phyloP scores from a whole-genome alignment of 2,888 invertebrate species.

The Ligdia adustata region DNA sequence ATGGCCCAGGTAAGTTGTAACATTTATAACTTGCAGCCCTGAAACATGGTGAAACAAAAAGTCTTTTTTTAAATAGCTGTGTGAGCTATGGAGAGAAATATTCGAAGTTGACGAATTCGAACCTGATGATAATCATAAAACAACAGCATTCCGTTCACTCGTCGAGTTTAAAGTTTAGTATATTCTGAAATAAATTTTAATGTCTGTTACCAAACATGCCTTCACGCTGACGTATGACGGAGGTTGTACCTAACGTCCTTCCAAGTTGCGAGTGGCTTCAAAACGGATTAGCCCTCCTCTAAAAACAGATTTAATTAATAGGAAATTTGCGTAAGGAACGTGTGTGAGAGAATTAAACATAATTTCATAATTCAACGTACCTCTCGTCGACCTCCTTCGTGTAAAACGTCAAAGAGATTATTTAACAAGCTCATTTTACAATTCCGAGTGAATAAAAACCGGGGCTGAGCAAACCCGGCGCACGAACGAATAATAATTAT shows the following conservation, averaged over 20 bases:
- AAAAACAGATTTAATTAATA: conserved; percentile 59
- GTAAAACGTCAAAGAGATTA: conserved; percentile 11
- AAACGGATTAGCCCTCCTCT: conserved; percentile 59
- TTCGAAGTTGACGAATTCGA: too few relatives aligned
- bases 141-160: too few relatives aligned
- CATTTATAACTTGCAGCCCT: too few relatives aligned
- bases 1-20: too few relatives aligned
- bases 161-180: too few relatives aligned
- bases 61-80: too few relatives aligned
- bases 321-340: conserved; percentile 51
- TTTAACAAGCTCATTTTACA: not conserved
- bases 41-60: too few relatives aligned
- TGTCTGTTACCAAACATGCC: conserved; percentile 46
- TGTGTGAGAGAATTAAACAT: conserved; percentile 46
- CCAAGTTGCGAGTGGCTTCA: conserved; percentile 58
- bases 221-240: conserved; percentile 48
- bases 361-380: conserved; percentile 27
- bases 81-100: too few relatives aligned
- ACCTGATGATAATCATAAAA: too few relatives aligned
- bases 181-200: conserved; percentile 45
- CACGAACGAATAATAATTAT: not conserved
- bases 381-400: conserved; percentile 22
- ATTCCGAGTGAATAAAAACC: not conserved
- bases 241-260: conserved; percentile 57
- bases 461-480: too few relatives aligned